These are phyloP conservation scores for Corynorhinus townsendii DNA, from an alignment of 2,113 vertebrate genomes.

Conservation along the genomic window DNA sequence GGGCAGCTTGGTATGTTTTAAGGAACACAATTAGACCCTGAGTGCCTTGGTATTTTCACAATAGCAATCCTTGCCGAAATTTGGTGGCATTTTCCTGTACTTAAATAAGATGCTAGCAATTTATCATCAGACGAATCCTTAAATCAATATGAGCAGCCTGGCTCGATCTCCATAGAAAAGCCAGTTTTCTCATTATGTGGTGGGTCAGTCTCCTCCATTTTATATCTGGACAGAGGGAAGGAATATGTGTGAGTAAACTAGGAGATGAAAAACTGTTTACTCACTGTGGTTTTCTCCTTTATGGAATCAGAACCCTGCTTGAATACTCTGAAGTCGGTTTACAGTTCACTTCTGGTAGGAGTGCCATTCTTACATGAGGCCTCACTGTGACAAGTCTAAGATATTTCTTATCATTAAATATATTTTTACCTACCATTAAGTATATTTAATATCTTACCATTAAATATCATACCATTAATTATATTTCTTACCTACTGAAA, in stretches of 20 bases:
- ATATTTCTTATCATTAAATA: neutral
- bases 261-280: neutral
- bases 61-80: neutral
- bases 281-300: neutral
- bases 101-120: neutral
- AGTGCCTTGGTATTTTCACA: neutral
- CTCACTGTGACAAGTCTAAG: neutral
- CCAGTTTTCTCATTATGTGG: neutral
- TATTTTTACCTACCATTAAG: no score
- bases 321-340: neutral
- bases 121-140: neutral
- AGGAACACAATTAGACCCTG: neutral
- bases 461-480: no score
- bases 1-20: neutral
- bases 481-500: neutral
- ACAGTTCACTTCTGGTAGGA: neutral
- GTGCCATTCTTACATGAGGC: neutral
- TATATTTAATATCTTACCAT: no score
- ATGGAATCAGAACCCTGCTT: neutral
- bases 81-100: neutral
- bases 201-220: neutral
- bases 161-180: conserved; percentile 56
- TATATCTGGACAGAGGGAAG: neutral
- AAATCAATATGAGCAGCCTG: conserved; percentile 46
- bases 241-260: conserved; percentile 29